Percentiles rank a stretch among this genome's conserved stretches.
These are phyloP conservation scores for Sciurus carolinensis DNA, from an alignment of 2,797 vertebrate species.

Conservation along the genomic window DNA sequence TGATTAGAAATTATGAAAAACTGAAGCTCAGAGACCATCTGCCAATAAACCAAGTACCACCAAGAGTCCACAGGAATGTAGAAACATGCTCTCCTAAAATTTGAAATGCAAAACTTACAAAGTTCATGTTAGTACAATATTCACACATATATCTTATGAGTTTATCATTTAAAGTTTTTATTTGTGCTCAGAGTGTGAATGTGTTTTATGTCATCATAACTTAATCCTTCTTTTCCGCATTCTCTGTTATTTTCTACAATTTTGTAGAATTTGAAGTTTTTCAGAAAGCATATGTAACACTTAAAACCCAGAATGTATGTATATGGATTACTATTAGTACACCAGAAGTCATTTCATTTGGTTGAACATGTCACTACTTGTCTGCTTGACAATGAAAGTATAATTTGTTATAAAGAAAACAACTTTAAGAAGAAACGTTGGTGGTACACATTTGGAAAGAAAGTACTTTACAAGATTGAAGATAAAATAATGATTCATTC, in stretches of 20 bases:
- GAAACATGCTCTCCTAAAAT: background rate
- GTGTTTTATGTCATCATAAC: background rate
- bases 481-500: slow-evolving; percentile 13
- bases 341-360: background rate
- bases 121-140: background rate
- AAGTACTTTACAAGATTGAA: background rate
- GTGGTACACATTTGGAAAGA: background rate
- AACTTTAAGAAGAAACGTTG: background rate
- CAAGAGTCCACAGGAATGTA: background rate
- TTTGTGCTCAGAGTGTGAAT: background rate
- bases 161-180: background rate
- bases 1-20: background rate
- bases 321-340: background rate
- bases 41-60: background rate
- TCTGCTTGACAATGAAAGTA: background rate
- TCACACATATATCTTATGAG: background rate
- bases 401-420: background rate
- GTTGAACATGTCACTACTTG: background rate
- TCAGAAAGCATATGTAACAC: background rate
- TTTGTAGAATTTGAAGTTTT: slow-evolving; percentile 27
- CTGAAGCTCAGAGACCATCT: background rate
- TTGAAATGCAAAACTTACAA: background rate
- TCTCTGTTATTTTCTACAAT: background rate
- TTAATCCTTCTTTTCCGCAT: background rate
- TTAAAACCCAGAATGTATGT: background rate